Base-by-base conservation (phyloP, 2,888 invertebrate species). In the Alviniconcha strummeri region DNA sequence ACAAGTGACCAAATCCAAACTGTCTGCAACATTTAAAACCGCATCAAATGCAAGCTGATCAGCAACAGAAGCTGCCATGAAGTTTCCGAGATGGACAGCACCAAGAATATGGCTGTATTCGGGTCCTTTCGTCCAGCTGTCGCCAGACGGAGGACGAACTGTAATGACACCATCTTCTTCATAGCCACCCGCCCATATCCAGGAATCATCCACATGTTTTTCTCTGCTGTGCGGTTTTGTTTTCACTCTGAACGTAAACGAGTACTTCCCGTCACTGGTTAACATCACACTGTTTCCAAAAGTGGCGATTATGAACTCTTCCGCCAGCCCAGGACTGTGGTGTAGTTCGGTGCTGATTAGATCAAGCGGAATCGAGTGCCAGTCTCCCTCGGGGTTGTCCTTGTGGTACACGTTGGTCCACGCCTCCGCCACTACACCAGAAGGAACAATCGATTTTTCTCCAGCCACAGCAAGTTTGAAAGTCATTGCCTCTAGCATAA, bases 321-420 rank as follows among this genome's bases (percentile, higher is more conserved):
- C 57, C 36, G 76, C 85, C 72, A 52, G 52, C 56, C 8, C 19
- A 9, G 64, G 56, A 15, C 67, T 17, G 9, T 19, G 77, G 57
- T 60, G 13, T 11, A 69, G 69, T 52, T 82, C 69, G 4, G 56
- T 55, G 71, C n/a, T 69, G 9, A 83, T 75, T 17, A 77, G 56
- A 36, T 78, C 19, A 5, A 87, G 80, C 7, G 82, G 81, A 11
- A 88, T 85, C 0, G 80, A 83, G 54, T 87, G 86, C 88, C 88
- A 88, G 4, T 81, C 84, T 6, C 88, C 88, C 67, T 87, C 87
- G 11, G 85, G 85, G 77, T 88, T 84, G 52, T 87, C 84, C 72
- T 84, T 80, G 80, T 89, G 87, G 81, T 85, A 86, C 5, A 88
- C 69, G 76, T 88, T 87, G 17, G 87, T 89, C 89, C 89, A 89